Conservation (phyloP, 1,140 invertebrate species). For the Ostrea edulis region DNA sequence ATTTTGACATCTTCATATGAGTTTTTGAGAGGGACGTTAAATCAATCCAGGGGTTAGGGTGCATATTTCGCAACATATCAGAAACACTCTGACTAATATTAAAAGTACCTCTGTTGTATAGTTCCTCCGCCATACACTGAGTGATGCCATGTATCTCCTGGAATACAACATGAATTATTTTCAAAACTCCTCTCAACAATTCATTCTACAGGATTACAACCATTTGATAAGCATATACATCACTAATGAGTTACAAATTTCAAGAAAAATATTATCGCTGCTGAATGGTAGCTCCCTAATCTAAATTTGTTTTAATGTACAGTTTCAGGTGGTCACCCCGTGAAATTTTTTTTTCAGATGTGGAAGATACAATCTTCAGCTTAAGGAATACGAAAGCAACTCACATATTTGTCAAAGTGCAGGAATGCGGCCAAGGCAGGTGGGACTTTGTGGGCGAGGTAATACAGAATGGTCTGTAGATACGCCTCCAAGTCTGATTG, state of each 20-base stretch:
- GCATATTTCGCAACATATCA: too few species aligned
- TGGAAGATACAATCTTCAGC: not conserved
- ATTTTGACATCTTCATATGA: too few species aligned
- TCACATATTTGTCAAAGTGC: slow-evolving; percentile 80
- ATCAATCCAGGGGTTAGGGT: too few species aligned
- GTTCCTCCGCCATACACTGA: slow-evolving; percentile 75
- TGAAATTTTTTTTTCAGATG: not conserved
- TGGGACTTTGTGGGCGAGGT: slow-evolving; percentile 72
- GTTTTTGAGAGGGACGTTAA: too few species aligned
- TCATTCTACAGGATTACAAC: too few species aligned
- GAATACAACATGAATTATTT: slow-evolving; percentile 49
- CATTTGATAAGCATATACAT: too few species aligned
- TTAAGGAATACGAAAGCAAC: slow-evolving; percentile 40
- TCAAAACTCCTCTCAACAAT: not conserved
- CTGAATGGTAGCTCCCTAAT: too few species aligned
- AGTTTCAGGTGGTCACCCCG: too few species aligned
- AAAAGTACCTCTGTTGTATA: slow-evolving; percentile 74
- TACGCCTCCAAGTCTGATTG: slow-evolving; percentile 89
- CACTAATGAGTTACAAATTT: too few species aligned
- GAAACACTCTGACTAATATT: not conserved
- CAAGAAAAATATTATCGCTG: too few species aligned
- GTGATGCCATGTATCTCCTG: slow-evolving; percentile 79
- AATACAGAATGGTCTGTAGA: slow-evolving; percentile 83
- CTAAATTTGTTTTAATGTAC: too few species aligned
- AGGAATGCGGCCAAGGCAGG: slow-evolving; percentile 74